Evolutionary conservation across 2,888 invertebrate species (phyloP), one percentile per base, ranked within the genome.

Genomic region (Agrotis puta): DNA sequence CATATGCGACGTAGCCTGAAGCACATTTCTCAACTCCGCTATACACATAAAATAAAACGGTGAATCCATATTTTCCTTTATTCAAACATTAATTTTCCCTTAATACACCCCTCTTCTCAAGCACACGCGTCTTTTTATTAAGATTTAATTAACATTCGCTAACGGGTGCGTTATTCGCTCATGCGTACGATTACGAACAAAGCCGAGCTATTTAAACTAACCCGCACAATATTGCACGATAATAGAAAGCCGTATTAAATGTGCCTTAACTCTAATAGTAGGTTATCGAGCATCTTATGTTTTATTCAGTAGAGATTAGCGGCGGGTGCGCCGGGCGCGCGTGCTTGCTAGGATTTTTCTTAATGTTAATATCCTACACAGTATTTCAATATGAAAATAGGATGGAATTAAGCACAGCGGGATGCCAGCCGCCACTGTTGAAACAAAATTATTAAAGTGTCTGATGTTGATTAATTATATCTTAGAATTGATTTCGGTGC

Each of bases 281-380:
- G 89, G 92, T 92, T 94, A 95, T 95, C 94, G 92, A 92, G 89
- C 88, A 93, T 92, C 94, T 94, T 92, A 95, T 95, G 95, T 95
- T 91, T 96, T 95, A 95, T 96, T 95, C 95, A 96, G 87, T 87
- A 83, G 91, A 93, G 93, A 95, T 96, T 94, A 95, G 90, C 85
- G 88, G 85, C 84, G 90, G 89, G 89, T 83, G 91, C 88, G 88
- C 85, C 85, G 81, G 65, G 82, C 64, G 84, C 89, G 92, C 91
- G 91, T 89, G 89, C 90, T 87, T 81, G 70, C 85, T 81, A 90
- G 88, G 90, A 92, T 92, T 93, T 93, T 93, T 94, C 90, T 88
- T 90, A 92, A 90, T 88, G 89, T 88, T 90, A 89, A 91, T 91
- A 91, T 89, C 88, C 77, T 82, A 75, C 76, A 83, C 85, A 89